Evolutionary conservation across 1,140 invertebrate species (phyloP).

Genomic region (Drosophila tani): DNA sequence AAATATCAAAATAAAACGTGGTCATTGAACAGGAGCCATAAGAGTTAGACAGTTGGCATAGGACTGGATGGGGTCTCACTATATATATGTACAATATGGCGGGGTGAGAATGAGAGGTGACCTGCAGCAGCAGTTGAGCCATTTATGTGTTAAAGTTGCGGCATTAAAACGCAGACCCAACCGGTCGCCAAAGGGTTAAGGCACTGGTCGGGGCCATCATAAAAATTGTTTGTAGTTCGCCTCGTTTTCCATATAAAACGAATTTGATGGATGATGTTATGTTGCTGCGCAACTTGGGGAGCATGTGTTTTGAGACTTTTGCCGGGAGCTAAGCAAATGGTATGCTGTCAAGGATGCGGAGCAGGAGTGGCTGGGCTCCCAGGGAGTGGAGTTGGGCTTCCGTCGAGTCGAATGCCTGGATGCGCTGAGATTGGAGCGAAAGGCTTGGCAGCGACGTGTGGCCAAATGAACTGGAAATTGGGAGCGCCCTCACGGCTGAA

Average conservation of each 20-base stretch:
- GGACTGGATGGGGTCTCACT: background rate
- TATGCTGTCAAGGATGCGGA: slow-evolving; percentile 24
- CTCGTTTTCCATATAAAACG: slow-evolving; percentile 78
- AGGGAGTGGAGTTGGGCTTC: slow-evolving; percentile 8
- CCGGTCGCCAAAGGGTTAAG: slow-evolving; percentile 62
- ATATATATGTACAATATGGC: background rate
- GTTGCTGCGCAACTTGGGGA: slow-evolving; percentile 74
- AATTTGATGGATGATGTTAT: slow-evolving; percentile 81
- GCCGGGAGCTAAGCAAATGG: slow-evolving; percentile 59
- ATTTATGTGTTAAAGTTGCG: slow-evolving; percentile 63
- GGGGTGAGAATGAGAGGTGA: background rate
- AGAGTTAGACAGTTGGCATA: slow-evolving; percentile 35
- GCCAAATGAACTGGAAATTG: slow-evolving; percentile 68
- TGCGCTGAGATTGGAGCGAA: slow-evolving; percentile 64
- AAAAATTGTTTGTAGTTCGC: slow-evolving; percentile 65
- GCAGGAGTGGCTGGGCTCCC: background rate
- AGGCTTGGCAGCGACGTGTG: slow-evolving; percentile 45
- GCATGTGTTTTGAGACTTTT: slow-evolving; percentile 76
- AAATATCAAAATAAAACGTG: slow-evolving; percentile 49
- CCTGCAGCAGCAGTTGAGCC: slow-evolving; percentile 49
- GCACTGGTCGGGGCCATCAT: slow-evolving; percentile 41
- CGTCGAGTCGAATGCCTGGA: slow-evolving; percentile 47
- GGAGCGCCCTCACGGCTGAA: slow-evolving; percentile 6
- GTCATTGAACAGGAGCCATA: slow-evolving; percentile 35
- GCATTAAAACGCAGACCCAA: slow-evolving; percentile 62